Percentiles rank a stretch among this genome's conserved stretches.
These are phyloP conservation scores for Bibio marci DNA, from an alignment of 2,888 invertebrate genomes.

Conservation along the genomic window DNA sequence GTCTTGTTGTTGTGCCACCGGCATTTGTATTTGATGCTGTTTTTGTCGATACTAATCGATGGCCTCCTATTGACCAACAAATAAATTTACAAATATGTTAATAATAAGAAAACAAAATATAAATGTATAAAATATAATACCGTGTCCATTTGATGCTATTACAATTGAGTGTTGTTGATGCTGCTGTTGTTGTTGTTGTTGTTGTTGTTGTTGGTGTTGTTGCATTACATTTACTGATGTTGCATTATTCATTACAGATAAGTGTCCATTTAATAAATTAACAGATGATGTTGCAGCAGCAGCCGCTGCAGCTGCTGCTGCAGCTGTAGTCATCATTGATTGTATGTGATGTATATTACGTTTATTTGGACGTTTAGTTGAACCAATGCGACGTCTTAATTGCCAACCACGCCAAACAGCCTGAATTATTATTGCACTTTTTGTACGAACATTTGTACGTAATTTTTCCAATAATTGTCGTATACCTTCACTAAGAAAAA, in stretches of 20 bases:
- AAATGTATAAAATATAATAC: no score
- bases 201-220: neutral
- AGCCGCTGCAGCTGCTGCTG: neutral
- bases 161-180: no score
- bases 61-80: no score
- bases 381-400: conserved; percentile 47
- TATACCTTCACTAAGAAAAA: conserved; percentile 86
- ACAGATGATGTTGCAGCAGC: no score
- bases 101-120: no score
- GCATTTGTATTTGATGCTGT: conserved; percentile 22
- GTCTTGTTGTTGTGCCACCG: conserved; percentile 39
- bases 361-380: conserved; percentile 15
- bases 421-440: conserved; percentile 71
- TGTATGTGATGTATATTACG: no score
- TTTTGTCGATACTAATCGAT: conserved; percentile 25
- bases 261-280: no score
- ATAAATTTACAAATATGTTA: no score
- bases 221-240: no score
- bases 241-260: no score
- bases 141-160: no score
- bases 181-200: conserved; percentile 2
- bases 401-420: conserved; percentile 72
- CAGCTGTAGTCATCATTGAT: neutral
- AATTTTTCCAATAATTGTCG: conserved; percentile 76
- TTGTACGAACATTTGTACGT: conserved; percentile 55